Evolutionary conservation across 2,888 invertebrate species (phyloP).

Genomic region (Seira musarum): DNA sequence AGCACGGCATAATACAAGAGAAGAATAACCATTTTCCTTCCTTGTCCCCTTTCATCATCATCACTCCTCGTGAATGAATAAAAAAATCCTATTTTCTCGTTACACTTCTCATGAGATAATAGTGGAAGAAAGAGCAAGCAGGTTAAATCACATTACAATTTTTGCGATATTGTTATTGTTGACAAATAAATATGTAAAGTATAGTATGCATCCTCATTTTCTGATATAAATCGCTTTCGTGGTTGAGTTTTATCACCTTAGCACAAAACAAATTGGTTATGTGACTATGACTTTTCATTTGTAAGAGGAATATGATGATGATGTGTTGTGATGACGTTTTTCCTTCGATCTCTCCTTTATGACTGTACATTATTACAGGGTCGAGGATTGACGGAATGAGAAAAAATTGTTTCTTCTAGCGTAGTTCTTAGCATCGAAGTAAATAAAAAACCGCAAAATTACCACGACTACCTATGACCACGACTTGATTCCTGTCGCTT

Average conservation of each 20-base stretch:
- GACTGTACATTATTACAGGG: too few species aligned
- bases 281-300: too few species aligned
- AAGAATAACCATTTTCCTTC: not conserved
- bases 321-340: too few species aligned
- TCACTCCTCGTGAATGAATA: not conserved
- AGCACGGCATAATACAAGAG: not conserved
- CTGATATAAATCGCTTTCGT: not conserved
- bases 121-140: conserved; percentile 10
- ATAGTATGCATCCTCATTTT: not conserved
- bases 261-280: not conserved
- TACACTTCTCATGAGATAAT: conserved; percentile 28
- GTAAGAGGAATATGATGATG: too few species aligned
- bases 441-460: not conserved
- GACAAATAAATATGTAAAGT: not conserved
- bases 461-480: too few species aligned
- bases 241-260: not conserved
- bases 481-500: too few species aligned
- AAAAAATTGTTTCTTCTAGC: too few species aligned
- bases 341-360: too few species aligned
- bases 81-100: conserved; percentile 23
- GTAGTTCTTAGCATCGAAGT: not conserved
- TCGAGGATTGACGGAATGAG: too few species aligned
- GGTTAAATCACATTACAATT: not conserved
- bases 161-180: not conserved
- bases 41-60: conserved; percentile 9